Base-by-base conservation (phyloP, 2,113 vertebrate species). In the Anarrhichthys ocellatus region DNA sequence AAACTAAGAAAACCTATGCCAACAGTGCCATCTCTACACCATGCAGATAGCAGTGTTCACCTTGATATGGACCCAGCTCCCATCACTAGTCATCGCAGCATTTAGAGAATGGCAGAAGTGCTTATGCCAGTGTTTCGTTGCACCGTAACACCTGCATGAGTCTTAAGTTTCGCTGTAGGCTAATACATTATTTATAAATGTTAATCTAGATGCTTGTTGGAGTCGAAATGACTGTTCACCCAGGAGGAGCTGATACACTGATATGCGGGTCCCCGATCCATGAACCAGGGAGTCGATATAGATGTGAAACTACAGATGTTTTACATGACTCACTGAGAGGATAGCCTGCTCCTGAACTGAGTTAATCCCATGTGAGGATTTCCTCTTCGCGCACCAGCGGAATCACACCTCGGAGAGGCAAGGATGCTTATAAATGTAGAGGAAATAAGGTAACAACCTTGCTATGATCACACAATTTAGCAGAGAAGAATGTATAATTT, bases 381-480 rank as follows among this genome's bases (percentile, higher is more conserved):
- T 66, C 34, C 36, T 58, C 27, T 36, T 63, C 0, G 24, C 22
- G 32, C 42, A 66, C 18, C 50, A 71, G 38, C 4, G 34, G 44
- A 56, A 13, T 72, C 78, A 63, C 72, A 32, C 56, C 46, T 54
- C 46, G 7, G 13, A 65, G 13, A 64, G 13, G 44, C 44, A 46
- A 9, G 20, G 20, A 1, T 73, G 40, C 18, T 10, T 29, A 6
- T 29, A 8, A 1, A 59, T 18, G 15, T 61, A 14, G 27, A 14
- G 24, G 27, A 62, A 50, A 61, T 8, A 4, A 52, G 29, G 15
- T 27, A 22, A 18, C 36, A 64, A 24, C 62, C 29, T 7, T 27
- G 27, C 2, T 32, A 27, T 27, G 13, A 24, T 54, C 6, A 6
- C 9, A 36, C 9, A 58, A 27, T 44, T 29, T 13, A 29, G 24